A percentile compares a stretch with the other conserved stretches of the same genome.
phyloP scores from a whole-genome alignment of 2,888 invertebrate species.

The Brenthis daphne region DNA sequence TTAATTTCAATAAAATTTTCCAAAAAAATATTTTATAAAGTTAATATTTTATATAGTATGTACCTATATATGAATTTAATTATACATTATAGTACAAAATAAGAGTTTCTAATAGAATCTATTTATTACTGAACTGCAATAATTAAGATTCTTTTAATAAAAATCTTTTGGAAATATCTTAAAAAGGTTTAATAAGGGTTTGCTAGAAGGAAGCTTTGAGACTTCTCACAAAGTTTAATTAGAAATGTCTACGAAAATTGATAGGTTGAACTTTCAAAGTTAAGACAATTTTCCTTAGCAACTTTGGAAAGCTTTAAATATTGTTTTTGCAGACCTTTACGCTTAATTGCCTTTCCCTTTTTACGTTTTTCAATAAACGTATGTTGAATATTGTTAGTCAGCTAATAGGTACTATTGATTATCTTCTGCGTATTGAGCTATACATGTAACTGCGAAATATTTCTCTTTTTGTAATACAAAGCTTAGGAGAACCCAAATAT shows the following conservation, averaged over 20 bases:
- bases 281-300: conserved; percentile 57
- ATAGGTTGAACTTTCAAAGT: conserved; percentile 44
- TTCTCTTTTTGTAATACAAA: too few relatives aligned
- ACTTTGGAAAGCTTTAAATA: conserved; percentile 18
- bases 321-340: conserved; percentile 8
- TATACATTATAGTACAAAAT: too few relatives aligned
- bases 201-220: conserved; percentile 47
- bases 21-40: too few relatives aligned
- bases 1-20: too few relatives aligned
- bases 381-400: not conserved
- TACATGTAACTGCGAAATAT: too few relatives aligned
- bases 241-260: conserved; percentile 67
- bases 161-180: conserved; percentile 17
- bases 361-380: not conserved
- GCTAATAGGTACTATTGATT: not conserved
- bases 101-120: too few relatives aligned
- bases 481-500: too few relatives aligned
- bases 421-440: not conserved
- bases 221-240: conserved; percentile 67
- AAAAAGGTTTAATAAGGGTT: conserved; percentile 35
- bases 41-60: too few relatives aligned
- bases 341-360: not conserved
- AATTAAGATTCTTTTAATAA: conserved; percentile 9
- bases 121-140: not conserved
- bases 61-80: too few relatives aligned